Percentiles rank a stretch among this genome's conserved stretches.
Conservation (phyloP, 2,113 vertebrate genomes). For the Sardina pilchardus region DNA sequence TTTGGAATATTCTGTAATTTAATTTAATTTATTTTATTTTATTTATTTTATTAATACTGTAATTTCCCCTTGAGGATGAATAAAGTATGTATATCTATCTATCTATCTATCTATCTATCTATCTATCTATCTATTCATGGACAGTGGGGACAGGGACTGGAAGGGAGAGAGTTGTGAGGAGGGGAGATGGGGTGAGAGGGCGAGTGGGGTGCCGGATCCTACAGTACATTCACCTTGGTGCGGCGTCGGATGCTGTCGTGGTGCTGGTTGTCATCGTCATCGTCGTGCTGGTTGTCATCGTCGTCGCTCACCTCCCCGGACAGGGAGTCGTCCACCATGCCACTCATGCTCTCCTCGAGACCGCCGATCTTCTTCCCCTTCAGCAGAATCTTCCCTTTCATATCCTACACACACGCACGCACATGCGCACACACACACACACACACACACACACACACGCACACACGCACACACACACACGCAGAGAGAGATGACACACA, state of each 20-base stretch:
- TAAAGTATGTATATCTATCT: too few relatives aligned
- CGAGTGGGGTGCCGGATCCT: not conserved
- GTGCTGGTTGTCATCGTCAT: slow-evolving; percentile 65
- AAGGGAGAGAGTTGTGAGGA: too few relatives aligned
- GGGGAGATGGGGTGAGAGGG: too few relatives aligned
- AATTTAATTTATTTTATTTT: too few relatives aligned
- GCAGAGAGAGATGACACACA: not conserved
- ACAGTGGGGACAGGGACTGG: not conserved
- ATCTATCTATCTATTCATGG: too few relatives aligned
- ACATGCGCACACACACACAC: slow-evolving; percentile 12
- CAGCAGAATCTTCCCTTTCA: slow-evolving; percentile 69
- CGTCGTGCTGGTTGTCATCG: slow-evolving; percentile 65
- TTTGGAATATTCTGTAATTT: not conserved
- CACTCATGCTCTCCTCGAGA: slow-evolving; percentile 69
- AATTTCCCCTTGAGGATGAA: too few relatives aligned
- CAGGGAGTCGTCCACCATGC: slow-evolving; percentile 66
- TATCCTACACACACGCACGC: slow-evolving; percentile 54
- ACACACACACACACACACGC: not conserved
- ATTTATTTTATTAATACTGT: too few relatives aligned
- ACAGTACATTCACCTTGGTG: slow-evolving; percentile 69
- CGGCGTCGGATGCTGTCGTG: slow-evolving; percentile 65
- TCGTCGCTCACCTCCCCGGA: slow-evolving; percentile 71
- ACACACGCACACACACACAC: not conserved
- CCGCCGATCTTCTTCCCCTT: slow-evolving; percentile 72
- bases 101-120: too few relatives aligned